Evolutionary conservation across 2,113 vertebrate genomes (phyloP), one percentile per base, ranked within the genome.

Genomic region (Corythoichthys intestinalis): DNA sequence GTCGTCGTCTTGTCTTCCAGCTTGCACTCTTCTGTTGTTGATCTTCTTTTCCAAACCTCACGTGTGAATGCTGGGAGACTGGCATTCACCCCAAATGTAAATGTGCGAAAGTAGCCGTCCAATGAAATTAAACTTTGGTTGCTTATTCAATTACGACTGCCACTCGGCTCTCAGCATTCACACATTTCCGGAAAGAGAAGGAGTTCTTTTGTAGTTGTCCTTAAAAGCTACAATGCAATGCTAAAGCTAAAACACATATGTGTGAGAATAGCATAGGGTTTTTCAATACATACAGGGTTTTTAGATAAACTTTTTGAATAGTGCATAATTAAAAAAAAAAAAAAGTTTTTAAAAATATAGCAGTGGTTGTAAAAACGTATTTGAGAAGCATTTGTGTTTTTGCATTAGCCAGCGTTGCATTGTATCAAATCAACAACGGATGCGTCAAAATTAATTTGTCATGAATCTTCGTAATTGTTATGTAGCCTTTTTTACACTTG

Each of bases 401-500:
- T 78, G 56, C 56, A 37, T 63, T 53, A 6, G 68, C 34, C 73
- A 81, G 52, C 48, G 9, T 67, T 77, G 73, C 79, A 75, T 82
- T 74, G 67, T 74, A 72, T 75, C 5, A 58, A 57, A 71, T 79
- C 69, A 53, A 78, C 70, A 71, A 65, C 63, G 72, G 56, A 75
- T 69, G 66, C 81, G 70, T 77, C 80, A 61, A 68, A 73, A 63
- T 82, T 83, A 1, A 73, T 72, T 77, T 64, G 72, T 70, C 60
- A 52, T 72, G 69, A 82, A 71, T 77, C 81, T 79, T 10, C 83
- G 76, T 81, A 76, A 83, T 75, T 85, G 88, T 90, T 85, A 91
- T 88, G 91, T 92, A 92, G 91, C 91, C 92, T 91, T 88, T 88
- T 76, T 2, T 46, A 77, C 90, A 83, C 89, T 76, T 91, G 91